Conservation (phyloP, 2,797 vertebrate genomes). For the Falco naumanni region DNA sequence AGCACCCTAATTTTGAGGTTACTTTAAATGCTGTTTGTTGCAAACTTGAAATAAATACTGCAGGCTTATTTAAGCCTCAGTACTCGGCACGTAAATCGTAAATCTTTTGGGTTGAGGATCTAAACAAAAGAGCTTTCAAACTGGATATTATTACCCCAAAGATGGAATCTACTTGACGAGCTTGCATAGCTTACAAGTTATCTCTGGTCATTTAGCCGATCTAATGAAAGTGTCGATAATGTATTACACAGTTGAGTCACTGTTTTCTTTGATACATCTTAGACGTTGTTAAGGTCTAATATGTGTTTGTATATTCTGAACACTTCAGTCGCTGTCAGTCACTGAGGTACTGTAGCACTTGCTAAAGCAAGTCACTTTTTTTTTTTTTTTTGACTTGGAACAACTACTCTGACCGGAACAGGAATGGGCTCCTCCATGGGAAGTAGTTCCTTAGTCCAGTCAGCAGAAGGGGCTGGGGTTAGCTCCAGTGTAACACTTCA, state of each 20-base stretch:
- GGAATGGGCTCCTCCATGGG: not conserved
- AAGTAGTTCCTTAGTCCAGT: not conserved
- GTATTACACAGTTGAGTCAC: not conserved
- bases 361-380: not conserved
- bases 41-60: not conserved
- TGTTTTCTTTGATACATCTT: not conserved
- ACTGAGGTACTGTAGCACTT: not conserved
- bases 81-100: rapidly evolving
- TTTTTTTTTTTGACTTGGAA: not conserved
- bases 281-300: not conserved
- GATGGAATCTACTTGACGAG: not conserved
- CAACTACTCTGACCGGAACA: rapidly evolving
- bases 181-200: not conserved
- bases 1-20: not conserved
- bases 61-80: not conserved
- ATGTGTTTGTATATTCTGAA: not conserved
- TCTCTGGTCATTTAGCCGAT: not conserved
- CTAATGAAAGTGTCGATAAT: not conserved
- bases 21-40: not conserved
- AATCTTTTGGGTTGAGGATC: not conserved
- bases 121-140: not conserved
- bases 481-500: not conserved
- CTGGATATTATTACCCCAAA: not conserved
- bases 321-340: not conserved
- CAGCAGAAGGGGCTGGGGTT: not conserved